Conservation (phyloP, 2,113 vertebrate genomes). For the Corythornis cristatus region DNA sequence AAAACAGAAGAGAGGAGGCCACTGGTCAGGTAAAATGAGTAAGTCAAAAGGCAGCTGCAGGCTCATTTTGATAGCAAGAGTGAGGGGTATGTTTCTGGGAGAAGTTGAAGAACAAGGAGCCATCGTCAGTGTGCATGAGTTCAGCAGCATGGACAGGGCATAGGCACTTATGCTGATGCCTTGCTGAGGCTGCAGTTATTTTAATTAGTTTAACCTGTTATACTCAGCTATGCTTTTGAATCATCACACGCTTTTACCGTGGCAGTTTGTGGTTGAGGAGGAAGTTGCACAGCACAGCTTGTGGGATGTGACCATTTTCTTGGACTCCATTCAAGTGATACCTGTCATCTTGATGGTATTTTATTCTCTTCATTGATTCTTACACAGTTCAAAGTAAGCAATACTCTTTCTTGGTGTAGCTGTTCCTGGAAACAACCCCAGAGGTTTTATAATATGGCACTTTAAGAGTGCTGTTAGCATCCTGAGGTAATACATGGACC, state of each 20-base stretch:
- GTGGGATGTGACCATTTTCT: neutral
- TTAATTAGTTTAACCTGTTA: neutral
- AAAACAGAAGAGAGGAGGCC: neutral
- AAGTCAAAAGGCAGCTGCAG: neutral
- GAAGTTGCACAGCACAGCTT: neutral
- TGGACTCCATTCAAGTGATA: fast-evolving
- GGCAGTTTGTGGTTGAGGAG: neutral
- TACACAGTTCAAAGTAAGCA: neutral
- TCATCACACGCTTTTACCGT: neutral
- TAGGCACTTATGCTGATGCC: neutral
- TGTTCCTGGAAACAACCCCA: neutral
- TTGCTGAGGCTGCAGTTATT: neutral
- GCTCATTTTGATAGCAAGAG: neutral
- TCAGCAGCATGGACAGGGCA: neutral
- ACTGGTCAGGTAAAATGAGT: neutral
- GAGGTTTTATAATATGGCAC: neutral
- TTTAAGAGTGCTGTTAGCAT: neutral
- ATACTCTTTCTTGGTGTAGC: neutral
- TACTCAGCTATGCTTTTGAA: neutral
- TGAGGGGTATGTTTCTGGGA: neutral
- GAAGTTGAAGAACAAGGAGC: neutral
- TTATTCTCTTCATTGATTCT: neutral
- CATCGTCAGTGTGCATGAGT: fast-evolving
- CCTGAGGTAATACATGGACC: neutral
- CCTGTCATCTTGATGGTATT: neutral